These are phyloP conservation scores for Theropithecus gelada DNA, from an alignment of 2,113 vertebrate species.

Conservation along the genomic window DNA sequence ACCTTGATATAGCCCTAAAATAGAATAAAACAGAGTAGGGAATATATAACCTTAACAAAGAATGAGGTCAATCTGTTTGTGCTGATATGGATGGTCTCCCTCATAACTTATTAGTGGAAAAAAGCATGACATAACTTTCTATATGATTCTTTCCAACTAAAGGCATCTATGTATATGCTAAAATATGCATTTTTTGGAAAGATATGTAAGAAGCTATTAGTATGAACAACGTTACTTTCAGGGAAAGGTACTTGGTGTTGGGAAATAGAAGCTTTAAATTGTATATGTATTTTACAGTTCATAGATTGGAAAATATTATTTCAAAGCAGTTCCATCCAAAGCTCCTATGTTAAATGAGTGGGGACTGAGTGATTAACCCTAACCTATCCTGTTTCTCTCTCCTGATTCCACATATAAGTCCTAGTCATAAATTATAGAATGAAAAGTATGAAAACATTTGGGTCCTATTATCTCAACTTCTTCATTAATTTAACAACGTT, in stretches of 20 bases:
- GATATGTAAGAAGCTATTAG: neutral
- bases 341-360: no score
- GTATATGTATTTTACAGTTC: no score
- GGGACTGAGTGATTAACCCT: no score
- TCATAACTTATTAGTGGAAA: neutral
- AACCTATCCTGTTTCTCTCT: neutral
- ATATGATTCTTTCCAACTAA: neutral
- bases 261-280: neutral
- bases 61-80: neutral
- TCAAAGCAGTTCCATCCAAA: no score
- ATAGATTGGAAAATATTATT: no score
- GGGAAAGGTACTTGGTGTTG: neutral
- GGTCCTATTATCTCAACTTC: neutral
- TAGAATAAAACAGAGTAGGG: neutral
- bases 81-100: neutral
- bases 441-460: conserved; percentile 14
- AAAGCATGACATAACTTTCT: neutral
- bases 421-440: neutral
- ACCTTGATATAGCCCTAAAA: neutral
- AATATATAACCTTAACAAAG: neutral
- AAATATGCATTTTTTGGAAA: neutral
- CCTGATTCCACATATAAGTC: neutral
- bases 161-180: neutral
- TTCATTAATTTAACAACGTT: neutral
- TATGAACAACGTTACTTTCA: neutral